Evolutionary conservation across 2,113 vertebrate species (phyloP), one percentile per base, ranked within the genome.

Genomic region (Rutilus rutilus): DNA sequence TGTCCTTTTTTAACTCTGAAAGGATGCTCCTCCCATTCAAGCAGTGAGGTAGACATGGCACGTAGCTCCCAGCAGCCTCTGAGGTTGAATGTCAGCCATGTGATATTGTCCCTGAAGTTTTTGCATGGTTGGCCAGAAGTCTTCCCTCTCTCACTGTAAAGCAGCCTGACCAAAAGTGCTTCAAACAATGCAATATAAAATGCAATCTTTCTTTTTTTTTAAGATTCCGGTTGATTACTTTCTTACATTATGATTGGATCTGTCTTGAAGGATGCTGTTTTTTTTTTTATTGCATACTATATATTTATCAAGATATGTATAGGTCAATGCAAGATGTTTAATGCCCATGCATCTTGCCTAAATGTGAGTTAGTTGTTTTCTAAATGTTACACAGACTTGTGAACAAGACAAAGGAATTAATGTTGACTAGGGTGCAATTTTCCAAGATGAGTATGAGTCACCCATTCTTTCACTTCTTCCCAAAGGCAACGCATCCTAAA

Each of bases 1-100:
- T 82, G 62, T 89, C 88, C 90, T 92, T 93, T 93, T 92, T 92
- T 91, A 82, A 82, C 62, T 81, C 60, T 85, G 92, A 93, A 90
- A 89, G 84, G 60, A 69, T 67, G 75, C 52, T 21, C 39, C 47
- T 65, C 67, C 67, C 50, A 30, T 50, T 82, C 82, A 84, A 69
- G 59, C 57, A 69, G 21, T 12, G n/a, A n/a, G 42, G 30, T 52
- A 36, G 50, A 52, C 73, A 12, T 33, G 25, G 69, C 79, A 79
- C 73, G 47, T 78, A 86, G 78, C 62, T 78, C 52, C 36, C 21
- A 27, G 78, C 42, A 45, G 79, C 64, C 76, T 84, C 30, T 47
- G 47, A 39, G 76, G 60, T 88, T 89, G 50, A 77, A 86, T 73
- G 79, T 83, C 87, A 86, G 39, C 79, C 78, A 54, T 77, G 78